Evolutionary conservation across 2,797 vertebrate species (phyloP), one percentile per base, ranked within the genome.

Genomic region (Nyctalus aviator): DNA sequence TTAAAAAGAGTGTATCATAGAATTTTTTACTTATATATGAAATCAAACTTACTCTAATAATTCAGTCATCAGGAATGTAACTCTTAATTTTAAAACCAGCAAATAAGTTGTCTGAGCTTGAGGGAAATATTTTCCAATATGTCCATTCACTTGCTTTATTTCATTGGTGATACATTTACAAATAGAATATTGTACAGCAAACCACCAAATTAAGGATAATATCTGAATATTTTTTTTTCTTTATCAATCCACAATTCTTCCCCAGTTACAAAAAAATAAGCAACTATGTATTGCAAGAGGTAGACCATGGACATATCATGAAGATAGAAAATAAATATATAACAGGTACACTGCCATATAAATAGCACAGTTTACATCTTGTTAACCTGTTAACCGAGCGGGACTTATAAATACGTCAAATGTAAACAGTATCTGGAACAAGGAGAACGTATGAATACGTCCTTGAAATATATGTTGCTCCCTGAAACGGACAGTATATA

Each of bases 1-100:
- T 79, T 8, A 17, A 35, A 82, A 88, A 48, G 5, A 13, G 1
- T 71, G 27, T 53, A 18, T 84, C 14, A 12, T 64, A 46, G 55
- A 77, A 50, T 68, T 82, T 76, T 27, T 93, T 12, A 66, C 18
- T 78, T 81, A 69, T 41, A 10, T 78, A 55, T 90, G 35, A 48
- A 87, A 55, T 73, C 69, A 88, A 57, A 82, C 14, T 88, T 84
- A 76, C 21, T 64, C 8, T 2, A 53, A 7, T 79, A 90, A 76
- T 79, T 91, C 76, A 57, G 0, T 79, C 27, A 46, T 75, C 20
- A 23, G 7, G 11, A 87, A 17, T 72, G 17, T 30, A 59, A 59
- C 3, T 92, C 32, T 53, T 35, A 27, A 71, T 48, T 88, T 92
- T 89, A 68, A 89, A 91, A 73, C 59, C 77, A 83, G 13, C 46